These are phyloP conservation scores for Lipophrys pholis DNA, from an alignment of 2,113 vertebrate species.

Conservation along the genomic window DNA sequence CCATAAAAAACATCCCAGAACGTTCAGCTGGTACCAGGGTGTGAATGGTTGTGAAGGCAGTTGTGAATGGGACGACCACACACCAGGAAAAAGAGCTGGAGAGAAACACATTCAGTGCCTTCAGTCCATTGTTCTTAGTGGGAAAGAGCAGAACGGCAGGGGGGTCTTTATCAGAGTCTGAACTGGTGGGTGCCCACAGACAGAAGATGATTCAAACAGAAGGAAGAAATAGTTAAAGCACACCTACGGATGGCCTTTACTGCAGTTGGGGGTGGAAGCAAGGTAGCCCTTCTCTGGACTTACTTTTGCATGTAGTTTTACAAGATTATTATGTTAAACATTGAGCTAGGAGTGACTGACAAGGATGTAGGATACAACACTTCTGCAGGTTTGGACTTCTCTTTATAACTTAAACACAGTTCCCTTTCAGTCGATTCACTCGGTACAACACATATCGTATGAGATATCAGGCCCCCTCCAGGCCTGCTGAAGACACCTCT, in stretches of 20 bases:
- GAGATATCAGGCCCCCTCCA: too few species aligned
- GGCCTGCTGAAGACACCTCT: too few species aligned
- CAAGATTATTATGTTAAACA: too few species aligned
- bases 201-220: not conserved
- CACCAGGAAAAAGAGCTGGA: constrained; percentile 1
- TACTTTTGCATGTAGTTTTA: too few species aligned
- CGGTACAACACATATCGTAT: too few species aligned
- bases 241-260: not conserved
- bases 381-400: too few species aligned
- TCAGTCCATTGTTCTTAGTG: constrained; percentile 27
- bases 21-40: constrained; percentile 23
- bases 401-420: too few species aligned
- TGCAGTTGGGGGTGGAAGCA: not conserved
- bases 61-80: constrained; percentile 25
- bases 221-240: not conserved
- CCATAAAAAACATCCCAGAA: not conserved
- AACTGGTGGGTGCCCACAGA: not conserved
- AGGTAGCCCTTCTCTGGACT: not conserved
- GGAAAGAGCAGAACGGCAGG: constrained; percentile 7
- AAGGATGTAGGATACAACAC: too few species aligned
- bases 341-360: too few species aligned
- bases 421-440: too few species aligned
- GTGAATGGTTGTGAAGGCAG: constrained; percentile 24
- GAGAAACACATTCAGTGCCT: constrained; percentile 29
- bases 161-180: constrained; percentile 20